These are phyloP conservation scores for Lathamus discolor DNA, from an alignment of 2,113 vertebrate species.

Conservation along the genomic window DNA sequence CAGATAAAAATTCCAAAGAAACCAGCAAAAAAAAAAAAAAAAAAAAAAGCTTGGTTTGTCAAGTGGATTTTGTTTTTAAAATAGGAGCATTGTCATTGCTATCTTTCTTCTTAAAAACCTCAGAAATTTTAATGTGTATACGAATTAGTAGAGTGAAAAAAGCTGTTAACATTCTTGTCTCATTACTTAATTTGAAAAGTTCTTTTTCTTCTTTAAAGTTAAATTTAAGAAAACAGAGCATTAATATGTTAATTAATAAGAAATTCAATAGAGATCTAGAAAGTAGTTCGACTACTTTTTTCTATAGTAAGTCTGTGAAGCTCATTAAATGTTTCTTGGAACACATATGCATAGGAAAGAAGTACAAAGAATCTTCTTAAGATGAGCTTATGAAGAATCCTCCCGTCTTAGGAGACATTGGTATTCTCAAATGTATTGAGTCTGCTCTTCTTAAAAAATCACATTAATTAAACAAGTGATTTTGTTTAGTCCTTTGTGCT, in stretches of 20 bases:
- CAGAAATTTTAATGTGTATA: conserved; percentile 48
- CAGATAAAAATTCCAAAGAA: not conserved
- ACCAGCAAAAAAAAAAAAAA: not conserved
- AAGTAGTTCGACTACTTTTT: conserved; percentile 66
- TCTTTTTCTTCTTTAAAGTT: conserved; percentile 75
- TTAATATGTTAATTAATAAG: conserved; percentile 80
- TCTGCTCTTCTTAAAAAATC: conserved; percentile 36
- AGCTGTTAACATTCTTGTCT: conserved; percentile 68
- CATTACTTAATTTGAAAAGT: conserved; percentile 73
- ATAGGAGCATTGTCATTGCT: conserved; percentile 63
- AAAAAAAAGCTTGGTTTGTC: not conserved
- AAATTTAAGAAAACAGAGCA: conserved; percentile 74
- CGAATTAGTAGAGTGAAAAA: conserved; percentile 71
- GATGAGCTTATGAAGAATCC: conserved; percentile 34
- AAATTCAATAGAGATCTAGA: conserved; percentile 69
- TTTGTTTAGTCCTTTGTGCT: conserved; percentile 53
- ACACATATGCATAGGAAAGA: conserved; percentile 13
- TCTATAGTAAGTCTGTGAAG: conserved; percentile 67
- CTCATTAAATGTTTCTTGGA: conserved; percentile 74
- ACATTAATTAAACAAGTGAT: conserved; percentile 56
- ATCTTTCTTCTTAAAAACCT: conserved; percentile 60
- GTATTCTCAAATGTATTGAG: conserved; percentile 48
- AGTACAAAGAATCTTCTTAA: conserved; percentile 46
- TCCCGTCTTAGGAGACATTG: conserved; percentile 45
- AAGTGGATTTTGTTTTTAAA: conserved; percentile 63